phyloP scores from a whole-genome alignment of 2,888 invertebrate genomes.

The Hypselothyrea guttata region DNA sequence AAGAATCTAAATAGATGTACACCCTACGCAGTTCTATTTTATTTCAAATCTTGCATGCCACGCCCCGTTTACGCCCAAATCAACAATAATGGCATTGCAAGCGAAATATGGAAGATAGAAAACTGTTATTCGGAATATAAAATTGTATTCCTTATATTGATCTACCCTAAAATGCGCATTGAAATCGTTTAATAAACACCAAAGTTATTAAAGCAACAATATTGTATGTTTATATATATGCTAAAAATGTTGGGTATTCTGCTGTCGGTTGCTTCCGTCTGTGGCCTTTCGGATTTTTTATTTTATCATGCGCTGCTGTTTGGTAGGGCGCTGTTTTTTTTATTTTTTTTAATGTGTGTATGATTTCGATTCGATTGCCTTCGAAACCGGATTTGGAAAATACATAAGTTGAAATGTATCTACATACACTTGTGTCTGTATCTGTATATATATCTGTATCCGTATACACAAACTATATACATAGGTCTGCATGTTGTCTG shows the following conservation, averaged over 20 bases:
- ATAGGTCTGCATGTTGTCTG: neutral
- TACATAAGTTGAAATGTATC: conserved; percentile 16
- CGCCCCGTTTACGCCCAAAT: no score
- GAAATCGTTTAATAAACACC: no score
- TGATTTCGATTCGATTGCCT: conserved; percentile 59
- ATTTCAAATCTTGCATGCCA: no score
- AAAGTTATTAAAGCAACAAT: no score
- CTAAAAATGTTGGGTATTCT: conserved; percentile 20
- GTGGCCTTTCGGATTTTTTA: conserved; percentile 43
- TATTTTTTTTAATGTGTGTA: conserved; percentile 27
- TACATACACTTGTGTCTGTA: neutral
- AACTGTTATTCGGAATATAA: no score
- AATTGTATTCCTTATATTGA: no score
- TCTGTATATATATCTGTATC: conserved; percentile 1
- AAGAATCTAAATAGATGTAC: no score
- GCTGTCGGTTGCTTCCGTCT: conserved; percentile 23
- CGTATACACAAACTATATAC: neutral
- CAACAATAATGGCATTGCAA: no score
- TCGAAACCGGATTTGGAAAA: conserved; percentile 69
- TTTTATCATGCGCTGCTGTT: conserved; percentile 23
- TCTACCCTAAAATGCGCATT: no score
- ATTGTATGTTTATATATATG: no score
- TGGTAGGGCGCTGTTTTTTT: conserved; percentile 50
- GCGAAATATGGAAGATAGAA: no score
- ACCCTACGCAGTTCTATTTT: no score